Percentiles rank a stretch among this genome's conserved stretches.
These are phyloP conservation scores for Drosophila leonis DNA, from an alignment of 2,888 invertebrate genomes.

Conservation along the genomic window DNA sequence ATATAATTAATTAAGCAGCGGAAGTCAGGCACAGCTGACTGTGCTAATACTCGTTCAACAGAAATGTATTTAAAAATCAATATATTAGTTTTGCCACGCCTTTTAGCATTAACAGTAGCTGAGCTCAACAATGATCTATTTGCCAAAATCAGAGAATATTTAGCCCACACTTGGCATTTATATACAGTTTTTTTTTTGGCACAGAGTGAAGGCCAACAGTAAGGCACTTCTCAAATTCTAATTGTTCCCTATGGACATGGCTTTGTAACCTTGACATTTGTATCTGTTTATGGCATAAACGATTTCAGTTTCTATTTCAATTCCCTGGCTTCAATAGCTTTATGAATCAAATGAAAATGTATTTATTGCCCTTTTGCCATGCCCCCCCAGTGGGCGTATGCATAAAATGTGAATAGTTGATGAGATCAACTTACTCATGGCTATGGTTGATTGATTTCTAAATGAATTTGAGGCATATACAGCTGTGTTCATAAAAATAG, in stretches of 20 bases:
- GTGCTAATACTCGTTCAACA: too few relatives aligned
- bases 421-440: not conserved
- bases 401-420: not conserved
- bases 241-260: not conserved
- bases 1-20: not conserved
- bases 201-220: not conserved
- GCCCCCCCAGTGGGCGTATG: not conserved
- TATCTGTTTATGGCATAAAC: not conserved
- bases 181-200: not conserved
- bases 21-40: not conserved
- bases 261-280: not conserved
- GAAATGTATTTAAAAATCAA: too few relatives aligned
- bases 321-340: not conserved
- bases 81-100: not conserved
- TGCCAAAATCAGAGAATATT: not conserved
- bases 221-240: not conserved
- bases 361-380: not conserved
- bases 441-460: slow-evolving; percentile 6
- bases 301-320: not conserved
- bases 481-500: too few relatives aligned
- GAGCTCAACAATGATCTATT: not conserved
- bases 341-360: not conserved
- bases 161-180: not conserved
- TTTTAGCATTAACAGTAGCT: too few relatives aligned
- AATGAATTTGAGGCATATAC: not conserved